phyloP scores from a whole-genome alignment of 2,888 invertebrate species.

The Ormyrus pomaceus region DNA sequence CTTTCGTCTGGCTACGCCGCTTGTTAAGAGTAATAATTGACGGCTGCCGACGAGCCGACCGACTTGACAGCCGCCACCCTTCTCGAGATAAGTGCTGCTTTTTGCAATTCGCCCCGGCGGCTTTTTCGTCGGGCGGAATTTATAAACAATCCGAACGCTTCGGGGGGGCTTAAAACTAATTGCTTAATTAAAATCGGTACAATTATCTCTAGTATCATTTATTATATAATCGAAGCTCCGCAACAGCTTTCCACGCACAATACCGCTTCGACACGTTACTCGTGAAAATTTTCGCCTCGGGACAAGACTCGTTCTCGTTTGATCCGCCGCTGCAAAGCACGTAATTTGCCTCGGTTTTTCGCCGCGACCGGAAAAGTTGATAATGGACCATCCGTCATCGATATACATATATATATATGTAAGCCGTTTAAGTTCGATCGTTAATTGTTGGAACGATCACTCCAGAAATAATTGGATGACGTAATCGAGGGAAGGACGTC shows the following conservation, averaged over 20 bases:
- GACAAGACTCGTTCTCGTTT: too few relatives aligned
- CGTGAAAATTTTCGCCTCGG: not conserved
- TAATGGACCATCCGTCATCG: conserved; percentile 47
- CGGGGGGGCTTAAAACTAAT: too few relatives aligned
- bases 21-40: conserved; percentile 47
- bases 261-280: not conserved
- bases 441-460: conserved; percentile 69
- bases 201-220: too few relatives aligned
- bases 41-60: conserved; percentile 3
- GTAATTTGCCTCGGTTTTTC: too few relatives aligned
- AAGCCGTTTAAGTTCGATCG: conserved; percentile 58
- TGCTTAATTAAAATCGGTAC: too few relatives aligned
- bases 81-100: too few relatives aligned
- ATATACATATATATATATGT: not conserved
- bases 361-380: not conserved
- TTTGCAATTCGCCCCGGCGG: too few relatives aligned
- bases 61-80: too few relatives aligned
- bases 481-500: conserved; percentile 60
- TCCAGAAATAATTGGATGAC: conserved; percentile 70
- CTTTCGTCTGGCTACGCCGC: conserved; percentile 25
- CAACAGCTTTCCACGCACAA: not conserved
- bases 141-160: too few relatives aligned
- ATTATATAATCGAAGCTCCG: not conserved
- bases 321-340: too few relatives aligned
- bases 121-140: too few relatives aligned